These are phyloP conservation scores for Sebastes ruberrimus DNA, from an alignment of 2,797 vertebrate genomes.

Conservation along the genomic window DNA sequence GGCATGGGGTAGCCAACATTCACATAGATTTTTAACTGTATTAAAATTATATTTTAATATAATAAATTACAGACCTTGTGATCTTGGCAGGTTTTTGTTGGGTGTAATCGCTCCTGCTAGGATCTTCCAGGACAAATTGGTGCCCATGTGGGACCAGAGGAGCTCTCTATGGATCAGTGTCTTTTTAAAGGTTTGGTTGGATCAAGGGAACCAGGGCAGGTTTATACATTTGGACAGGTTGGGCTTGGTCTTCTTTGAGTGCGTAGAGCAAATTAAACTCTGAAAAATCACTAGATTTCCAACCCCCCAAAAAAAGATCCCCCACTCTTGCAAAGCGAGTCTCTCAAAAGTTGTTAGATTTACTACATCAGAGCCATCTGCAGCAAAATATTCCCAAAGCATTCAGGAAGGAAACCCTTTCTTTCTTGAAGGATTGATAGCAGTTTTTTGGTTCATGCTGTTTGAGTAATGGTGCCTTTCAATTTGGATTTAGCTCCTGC, in stretches of 20 bases:
- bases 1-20: no score
- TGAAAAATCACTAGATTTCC: not conserved
- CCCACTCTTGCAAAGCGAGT: not conserved
- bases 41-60: not conserved
- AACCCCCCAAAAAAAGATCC: not conserved
- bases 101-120: not conserved
- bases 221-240: no score
- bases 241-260: not conserved
- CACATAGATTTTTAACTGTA: not conserved
- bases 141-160: not conserved
- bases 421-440: slow-evolving; percentile 24
- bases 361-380: slow-evolving; percentile 17
- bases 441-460: slow-evolving; percentile 1
- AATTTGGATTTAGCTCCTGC: slow-evolving; percentile 20
- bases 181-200: slow-evolving; percentile 20
- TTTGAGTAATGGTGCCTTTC: slow-evolving; percentile 41
- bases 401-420: not conserved
- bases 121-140: not conserved
- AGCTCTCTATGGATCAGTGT: not conserved
- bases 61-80: not conserved
- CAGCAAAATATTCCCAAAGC: slow-evolving; percentile 20
- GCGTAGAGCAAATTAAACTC: not conserved
- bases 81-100: not conserved
- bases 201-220: not conserved
- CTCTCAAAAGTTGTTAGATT: not conserved